Conservation (phyloP, 2,888 invertebrate genomes). For the Spatulosminthurus flaviceps region DNA sequence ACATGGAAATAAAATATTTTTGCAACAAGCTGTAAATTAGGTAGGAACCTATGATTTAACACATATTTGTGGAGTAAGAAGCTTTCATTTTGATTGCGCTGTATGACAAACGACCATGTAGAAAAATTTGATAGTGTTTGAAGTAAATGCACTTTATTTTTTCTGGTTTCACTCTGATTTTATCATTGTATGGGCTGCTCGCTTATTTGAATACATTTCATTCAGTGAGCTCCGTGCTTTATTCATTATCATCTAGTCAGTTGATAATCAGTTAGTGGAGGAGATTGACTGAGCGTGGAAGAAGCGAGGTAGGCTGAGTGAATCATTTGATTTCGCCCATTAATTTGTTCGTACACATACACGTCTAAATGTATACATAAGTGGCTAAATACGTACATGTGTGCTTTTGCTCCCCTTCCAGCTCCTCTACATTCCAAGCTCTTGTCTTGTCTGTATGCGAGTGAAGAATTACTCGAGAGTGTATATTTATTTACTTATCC, state of each 20-base stretch:
- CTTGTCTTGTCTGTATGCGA: too few species aligned
- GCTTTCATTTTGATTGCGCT: too few species aligned
- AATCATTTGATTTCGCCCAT: not conserved
- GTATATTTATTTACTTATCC: not conserved
- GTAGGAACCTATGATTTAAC: too few species aligned
- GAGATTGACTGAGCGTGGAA: not conserved
- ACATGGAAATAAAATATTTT: too few species aligned
- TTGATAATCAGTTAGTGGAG: not conserved
- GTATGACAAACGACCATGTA: too few species aligned
- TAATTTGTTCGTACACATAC: not conserved
- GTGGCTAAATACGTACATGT: not conserved
- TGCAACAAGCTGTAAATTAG: too few species aligned
- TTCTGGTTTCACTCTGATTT: not conserved
- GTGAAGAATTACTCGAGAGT: too few species aligned
- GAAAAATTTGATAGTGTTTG: not conserved
- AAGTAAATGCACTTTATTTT: slow-evolving; percentile 14
- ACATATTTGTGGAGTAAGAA: too few species aligned
- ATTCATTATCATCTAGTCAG: too few species aligned
- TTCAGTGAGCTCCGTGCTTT: not conserved
- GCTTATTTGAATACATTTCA: not conserved
- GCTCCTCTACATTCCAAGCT: too few species aligned
- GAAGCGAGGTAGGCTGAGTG: not conserved
- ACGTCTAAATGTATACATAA: too few species aligned
- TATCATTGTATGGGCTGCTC: not conserved
- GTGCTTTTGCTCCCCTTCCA: too few species aligned